Conservation (phyloP, 2,113 vertebrate genomes). For the Benitochromis conjunctus region DNA sequence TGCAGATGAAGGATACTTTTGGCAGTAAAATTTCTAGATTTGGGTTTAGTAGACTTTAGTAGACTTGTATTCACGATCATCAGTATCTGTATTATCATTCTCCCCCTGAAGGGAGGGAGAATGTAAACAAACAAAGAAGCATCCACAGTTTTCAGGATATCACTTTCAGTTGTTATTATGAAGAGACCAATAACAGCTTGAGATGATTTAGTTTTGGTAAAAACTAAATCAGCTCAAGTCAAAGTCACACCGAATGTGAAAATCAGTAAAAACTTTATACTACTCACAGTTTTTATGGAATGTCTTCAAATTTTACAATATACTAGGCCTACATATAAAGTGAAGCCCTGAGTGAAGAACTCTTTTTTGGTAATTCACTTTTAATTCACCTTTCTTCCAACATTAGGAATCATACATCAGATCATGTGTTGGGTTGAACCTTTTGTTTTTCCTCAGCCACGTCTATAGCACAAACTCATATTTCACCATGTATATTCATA, state of each 20-base stretch:
- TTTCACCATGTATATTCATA: not conserved
- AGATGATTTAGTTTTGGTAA: no score
- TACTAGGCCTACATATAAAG: not conserved
- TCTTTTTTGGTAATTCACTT: not conserved
- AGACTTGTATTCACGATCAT: not conserved
- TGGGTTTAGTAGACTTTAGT: not conserved
- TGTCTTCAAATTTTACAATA: accelerated
- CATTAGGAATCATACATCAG: not conserved
- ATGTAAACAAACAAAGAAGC: not conserved
- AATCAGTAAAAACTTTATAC: not conserved
- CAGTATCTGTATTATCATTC: not conserved
- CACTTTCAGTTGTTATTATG: not conserved
- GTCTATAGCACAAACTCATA: not conserved
- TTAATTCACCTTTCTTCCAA: not conserved
- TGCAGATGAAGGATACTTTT: not conserved
- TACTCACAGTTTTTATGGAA: not conserved
- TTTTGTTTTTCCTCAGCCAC: not conserved
- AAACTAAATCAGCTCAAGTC: not conserved
- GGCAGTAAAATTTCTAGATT: not conserved
- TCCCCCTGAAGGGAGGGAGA: not conserved
- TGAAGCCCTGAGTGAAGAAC: not conserved
- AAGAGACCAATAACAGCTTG: not conserved
- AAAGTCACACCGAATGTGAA: not conserved
- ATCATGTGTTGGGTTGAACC: not conserved
- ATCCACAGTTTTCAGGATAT: not conserved